Evolutionary conservation across 2,797 vertebrate genomes (phyloP), one percentile per base, ranked within the genome.

Genomic region (Neosilurus mollespiculum): DNA sequence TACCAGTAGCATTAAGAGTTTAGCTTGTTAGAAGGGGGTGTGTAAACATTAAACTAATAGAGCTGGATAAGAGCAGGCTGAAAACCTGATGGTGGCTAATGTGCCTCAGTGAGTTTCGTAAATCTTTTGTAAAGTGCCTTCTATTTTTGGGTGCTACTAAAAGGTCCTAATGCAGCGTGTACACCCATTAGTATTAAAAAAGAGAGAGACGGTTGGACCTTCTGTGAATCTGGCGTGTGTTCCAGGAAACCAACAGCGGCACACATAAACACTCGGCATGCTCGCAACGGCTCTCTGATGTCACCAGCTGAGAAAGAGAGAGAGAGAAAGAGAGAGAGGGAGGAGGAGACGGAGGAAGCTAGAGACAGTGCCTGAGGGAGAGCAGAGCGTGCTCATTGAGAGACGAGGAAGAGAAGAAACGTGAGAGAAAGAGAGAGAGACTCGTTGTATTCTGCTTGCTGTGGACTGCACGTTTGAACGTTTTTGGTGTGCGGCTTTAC

Each of bases 261-360:
- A 84, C 85, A 81, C 87, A 92, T 92, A 90, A 93, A 94, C 92
- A 92, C 90, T 93, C 92, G 84, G 92, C 92, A 92, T 93, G 93
- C 93, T 93, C 92, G 91, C 94, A 91, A 93, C 93, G 91, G 92
- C 90, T 90, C 92, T 94, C 90, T 94, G 94, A 95, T 94, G 94
- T 94, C 93, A 94, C 90, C 75, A 88, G 83, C 88, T 82, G 87
- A 80, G 83, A 76, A 86, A 80, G 86, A 72, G 88, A 75, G 82
- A 80, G 83, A 26, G 83, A 69, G 85, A 59, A 84, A 70, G 83
- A 75, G 81, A 66, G 77, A 69, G 82, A 66, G 87, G 64, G 84
- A 65, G 89, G 90, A 85, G 79, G 87, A 69, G 84, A 87, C 86
- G n/a, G 85, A 89, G 90, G 90, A 90, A 92, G 92, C 91, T 89